These are phyloP conservation scores for Lutjanus argentimaculatus DNA, from an alignment of 2,797 vertebrate species.

Conservation along the genomic window DNA sequence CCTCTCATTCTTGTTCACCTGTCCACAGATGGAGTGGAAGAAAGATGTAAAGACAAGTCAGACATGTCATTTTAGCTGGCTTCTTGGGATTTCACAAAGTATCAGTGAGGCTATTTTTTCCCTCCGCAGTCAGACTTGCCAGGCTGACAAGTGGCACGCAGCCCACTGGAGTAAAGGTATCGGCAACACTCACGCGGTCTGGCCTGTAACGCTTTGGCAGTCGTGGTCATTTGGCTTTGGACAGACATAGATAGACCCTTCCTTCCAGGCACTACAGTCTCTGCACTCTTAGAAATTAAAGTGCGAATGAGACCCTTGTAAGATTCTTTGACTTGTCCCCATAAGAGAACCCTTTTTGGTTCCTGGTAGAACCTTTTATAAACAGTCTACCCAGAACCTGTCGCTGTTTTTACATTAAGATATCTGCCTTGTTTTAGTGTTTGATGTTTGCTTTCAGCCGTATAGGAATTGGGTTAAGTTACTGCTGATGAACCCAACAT, in stretches of 20 bases:
- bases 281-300: background rate
- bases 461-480: too few species aligned
- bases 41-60: slow-evolving; percentile 30
- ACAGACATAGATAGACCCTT: slow-evolving; percentile 9
- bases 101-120: slow-evolving; percentile 39
- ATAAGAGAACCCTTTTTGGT: too few species aligned
- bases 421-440: too few species aligned
- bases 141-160: slow-evolving; percentile 42
- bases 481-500: too few species aligned
- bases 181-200: slow-evolving; percentile 31
- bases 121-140: background rate
- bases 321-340: too few species aligned
- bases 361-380: too few species aligned
- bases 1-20: slow-evolving; percentile 33
- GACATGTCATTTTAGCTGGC: slow-evolving; percentile 25
- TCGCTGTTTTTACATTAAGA: too few species aligned
- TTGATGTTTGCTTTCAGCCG: too few species aligned
- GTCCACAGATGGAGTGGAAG: slow-evolving; percentile 29
- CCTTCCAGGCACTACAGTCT: slow-evolving; percentile 26
- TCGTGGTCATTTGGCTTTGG: slow-evolving; percentile 45
- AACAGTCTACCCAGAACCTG: too few species aligned
- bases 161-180: slow-evolving; percentile 59
- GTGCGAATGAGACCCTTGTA: too few species aligned
- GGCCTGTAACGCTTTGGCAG: slow-evolving; percentile 39
- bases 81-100: slow-evolving; percentile 16